A percentile compares a stretch with the other conserved stretches of the same genome.
These are phyloP conservation scores for Acanthosepion esculentum DNA, from an alignment of 2,888 invertebrate species.

Conservation along the genomic window DNA sequence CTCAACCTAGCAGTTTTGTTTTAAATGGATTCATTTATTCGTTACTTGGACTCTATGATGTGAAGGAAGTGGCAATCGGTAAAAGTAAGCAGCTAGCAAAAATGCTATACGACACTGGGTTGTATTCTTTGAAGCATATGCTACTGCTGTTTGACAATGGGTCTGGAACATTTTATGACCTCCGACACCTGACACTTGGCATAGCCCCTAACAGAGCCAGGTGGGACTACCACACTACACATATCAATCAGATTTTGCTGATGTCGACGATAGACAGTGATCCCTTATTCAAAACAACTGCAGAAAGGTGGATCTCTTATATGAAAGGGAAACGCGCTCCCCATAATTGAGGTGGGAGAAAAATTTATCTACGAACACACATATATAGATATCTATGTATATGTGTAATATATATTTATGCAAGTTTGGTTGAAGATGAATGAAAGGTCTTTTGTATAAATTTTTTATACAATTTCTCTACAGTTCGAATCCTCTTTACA, in stretches of 20 bases:
- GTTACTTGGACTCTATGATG: conserved; percentile 93
- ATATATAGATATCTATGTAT: neutral
- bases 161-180: conserved; percentile 94
- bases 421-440: too few relatives aligned
- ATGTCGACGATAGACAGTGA: conserved; percentile 86
- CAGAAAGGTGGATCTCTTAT: conserved; percentile 94
- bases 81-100: conserved; percentile 80
- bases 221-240: conserved; percentile 99
- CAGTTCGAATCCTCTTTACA: too few relatives aligned
- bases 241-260: conserved; percentile 90
- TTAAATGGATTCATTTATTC: conserved; percentile 99
- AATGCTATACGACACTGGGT: conserved; percentile 66
- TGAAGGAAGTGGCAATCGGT: conserved; percentile 84
- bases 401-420: neutral
- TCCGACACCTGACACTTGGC: conserved; percentile 87
- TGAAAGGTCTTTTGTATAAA: too few relatives aligned
- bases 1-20: conserved; percentile 90
- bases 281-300: conserved; percentile 86
- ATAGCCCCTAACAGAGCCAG: conserved; percentile 91
- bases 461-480: too few relatives aligned
- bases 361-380: neutral
- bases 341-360: conserved; percentile 85
- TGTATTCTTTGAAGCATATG: conserved; percentile 87
- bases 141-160: conserved; percentile 93
- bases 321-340: conserved; percentile 95